phyloP scores from a whole-genome alignment of 2,797 vertebrate species.

The Lagodon rhomboides region DNA sequence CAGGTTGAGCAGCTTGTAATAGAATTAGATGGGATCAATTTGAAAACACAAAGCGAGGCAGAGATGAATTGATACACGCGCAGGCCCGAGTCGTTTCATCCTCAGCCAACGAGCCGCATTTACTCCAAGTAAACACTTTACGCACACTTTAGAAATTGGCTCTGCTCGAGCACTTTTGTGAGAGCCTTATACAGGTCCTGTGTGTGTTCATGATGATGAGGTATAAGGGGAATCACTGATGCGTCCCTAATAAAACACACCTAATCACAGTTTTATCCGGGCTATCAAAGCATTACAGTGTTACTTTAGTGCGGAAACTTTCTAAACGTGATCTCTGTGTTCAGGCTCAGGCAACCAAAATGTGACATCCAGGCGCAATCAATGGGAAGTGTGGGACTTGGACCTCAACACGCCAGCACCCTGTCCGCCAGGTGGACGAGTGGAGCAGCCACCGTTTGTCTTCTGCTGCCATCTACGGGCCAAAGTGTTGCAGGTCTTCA shows the following conservation, averaged over 20 bases:
- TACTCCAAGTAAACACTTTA: slow-evolving; percentile 35
- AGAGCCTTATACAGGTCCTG: background rate
- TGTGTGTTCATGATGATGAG: slow-evolving; percentile 6
- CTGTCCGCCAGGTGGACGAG: background rate
- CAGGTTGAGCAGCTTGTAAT: slow-evolving; percentile 75
- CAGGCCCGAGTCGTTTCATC: slow-evolving; percentile 47
- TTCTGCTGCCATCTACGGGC: slow-evolving; percentile 73
- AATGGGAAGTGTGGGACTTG: background rate
- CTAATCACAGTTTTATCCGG: slow-evolving; percentile 15
- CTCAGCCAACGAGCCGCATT: slow-evolving; percentile 38
- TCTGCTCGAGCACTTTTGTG: slow-evolving; percentile 15
- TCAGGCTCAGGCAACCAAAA: slow-evolving; percentile 9
- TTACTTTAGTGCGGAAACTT: slow-evolving; percentile 15
- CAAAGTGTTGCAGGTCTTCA: background rate
- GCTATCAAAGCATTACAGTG: slow-evolving; percentile 10
- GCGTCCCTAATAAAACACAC: slow-evolving; percentile 24
- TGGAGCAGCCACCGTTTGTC: slow-evolving; percentile 36
- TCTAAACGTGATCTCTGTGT: slow-evolving; percentile 18
- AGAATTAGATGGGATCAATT: slow-evolving; percentile 78
- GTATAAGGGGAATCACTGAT: slow-evolving; percentile 13
- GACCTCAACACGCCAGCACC: background rate
- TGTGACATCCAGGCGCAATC: slow-evolving; percentile 21
- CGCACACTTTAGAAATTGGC: slow-evolving; percentile 20
- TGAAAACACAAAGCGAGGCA: slow-evolving; percentile 51
- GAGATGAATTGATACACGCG: slow-evolving; percentile 60